Percentiles rank a stretch among this genome's conserved stretches.
Evolutionary conservation across 2,888 invertebrate genomes (phyloP).

Genomic region (Lasioglossum calceatum): DNA sequence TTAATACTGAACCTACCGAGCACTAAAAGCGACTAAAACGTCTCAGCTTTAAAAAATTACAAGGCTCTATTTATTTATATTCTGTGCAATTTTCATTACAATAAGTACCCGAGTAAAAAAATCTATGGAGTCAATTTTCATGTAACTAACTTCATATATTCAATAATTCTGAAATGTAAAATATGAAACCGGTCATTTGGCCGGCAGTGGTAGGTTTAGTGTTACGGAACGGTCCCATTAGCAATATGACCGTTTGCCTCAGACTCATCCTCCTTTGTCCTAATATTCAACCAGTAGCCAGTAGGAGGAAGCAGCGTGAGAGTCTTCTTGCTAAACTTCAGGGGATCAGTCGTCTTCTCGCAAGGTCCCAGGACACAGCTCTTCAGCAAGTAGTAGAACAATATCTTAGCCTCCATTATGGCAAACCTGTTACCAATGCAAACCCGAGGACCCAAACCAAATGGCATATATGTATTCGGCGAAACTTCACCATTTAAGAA

Average conservation of each 20-base stretch:
- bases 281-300: slow-evolving; percentile 71
- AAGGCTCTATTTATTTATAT: too few species aligned
- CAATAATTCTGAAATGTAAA: too few species aligned
- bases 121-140: too few species aligned
- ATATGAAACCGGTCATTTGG: too few species aligned
- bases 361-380: slow-evolving; percentile 75
- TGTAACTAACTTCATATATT: too few species aligned
- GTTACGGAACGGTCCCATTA: not conserved
- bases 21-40: too few species aligned
- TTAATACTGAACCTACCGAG: too few species aligned
- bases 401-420: slow-evolving; percentile 72
- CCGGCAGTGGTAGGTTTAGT: too few species aligned
- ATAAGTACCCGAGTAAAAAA: too few species aligned
- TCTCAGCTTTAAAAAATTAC: too few species aligned
- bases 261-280: not conserved
- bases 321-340: slow-evolving; percentile 62
- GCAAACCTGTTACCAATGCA: slow-evolving; percentile 84
- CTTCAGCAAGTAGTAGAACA: slow-evolving; percentile 69
- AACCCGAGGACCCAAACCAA: slow-evolving; percentile 76
- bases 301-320: slow-evolving; percentile 57
- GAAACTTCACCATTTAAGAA: slow-evolving; percentile 71
- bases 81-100: too few species aligned
- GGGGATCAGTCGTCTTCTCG: slow-evolving; percentile 83
- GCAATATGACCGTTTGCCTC: not conserved
- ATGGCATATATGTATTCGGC: slow-evolving; percentile 67